Conservation (phyloP, 2,888 invertebrate species). For the Volucella zonaria region DNA sequence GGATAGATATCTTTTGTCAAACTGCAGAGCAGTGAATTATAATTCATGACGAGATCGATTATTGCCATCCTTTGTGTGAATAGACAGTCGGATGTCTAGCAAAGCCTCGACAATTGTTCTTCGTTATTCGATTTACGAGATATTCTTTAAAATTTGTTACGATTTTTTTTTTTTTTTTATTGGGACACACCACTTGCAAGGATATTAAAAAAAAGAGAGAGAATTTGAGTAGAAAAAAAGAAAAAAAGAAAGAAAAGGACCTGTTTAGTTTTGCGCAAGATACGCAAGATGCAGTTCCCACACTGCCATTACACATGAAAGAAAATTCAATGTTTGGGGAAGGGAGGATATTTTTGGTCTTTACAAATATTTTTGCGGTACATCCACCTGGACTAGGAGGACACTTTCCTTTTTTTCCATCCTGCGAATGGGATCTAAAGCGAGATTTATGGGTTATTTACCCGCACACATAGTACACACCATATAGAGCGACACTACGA, state of each 20-base stretch:
- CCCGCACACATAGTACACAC: constrained; percentile 17
- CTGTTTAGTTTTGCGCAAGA: constrained; percentile 71
- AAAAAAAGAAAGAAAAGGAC: constrained; percentile 43
- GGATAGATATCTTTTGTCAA: constrained; percentile 35
- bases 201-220: constrained; percentile 16
- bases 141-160: constrained; percentile 43
- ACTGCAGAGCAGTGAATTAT: constrained; percentile 45
- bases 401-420: constrained; percentile 52
- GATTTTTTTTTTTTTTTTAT: constrained; percentile 52
- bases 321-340: constrained; percentile 25
- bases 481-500: constrained; percentile 20
- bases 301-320: constrained; percentile 35
- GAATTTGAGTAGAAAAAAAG: no score
- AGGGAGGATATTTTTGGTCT: constrained; percentile 24
- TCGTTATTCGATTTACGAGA: constrained; percentile 58
- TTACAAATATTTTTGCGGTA: constrained; percentile 64
- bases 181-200: constrained; percentile 61
- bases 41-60: constrained; percentile 71
- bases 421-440: constrained; percentile 42
- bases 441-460: constrained; percentile 72
- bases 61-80: constrained; percentile 54
- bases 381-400: constrained; percentile 66
- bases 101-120: constrained; percentile 54
- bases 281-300: constrained; percentile 74
- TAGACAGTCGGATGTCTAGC: constrained; percentile 57